phyloP scores from a whole-genome alignment of 2,888 invertebrate genomes.

The Pammene fasciana region DNA sequence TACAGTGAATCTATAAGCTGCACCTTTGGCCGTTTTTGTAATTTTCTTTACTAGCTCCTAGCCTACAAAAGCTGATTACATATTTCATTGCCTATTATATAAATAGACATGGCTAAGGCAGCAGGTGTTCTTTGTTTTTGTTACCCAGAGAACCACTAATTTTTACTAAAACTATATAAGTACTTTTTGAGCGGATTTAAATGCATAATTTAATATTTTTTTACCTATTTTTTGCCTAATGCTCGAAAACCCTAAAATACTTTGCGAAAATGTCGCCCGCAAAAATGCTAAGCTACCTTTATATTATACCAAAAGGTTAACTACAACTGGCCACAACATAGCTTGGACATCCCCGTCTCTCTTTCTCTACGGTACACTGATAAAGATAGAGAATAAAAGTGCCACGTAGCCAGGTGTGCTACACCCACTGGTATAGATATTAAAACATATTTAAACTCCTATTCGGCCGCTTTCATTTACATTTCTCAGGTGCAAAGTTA shows the following conservation, averaged over 20 bases:
- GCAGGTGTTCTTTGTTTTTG: too few species aligned
- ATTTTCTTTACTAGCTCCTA: too few species aligned
- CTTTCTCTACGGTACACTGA: background rate
- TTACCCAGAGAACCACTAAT: too few species aligned
- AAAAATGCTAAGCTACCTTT: constrained; percentile 1
- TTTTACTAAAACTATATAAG: too few species aligned
- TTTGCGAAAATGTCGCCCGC: constrained; percentile 10
- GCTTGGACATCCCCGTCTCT: background rate
- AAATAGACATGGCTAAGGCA: too few species aligned
- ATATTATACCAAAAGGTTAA: constrained; percentile 8
- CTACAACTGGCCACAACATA: constrained; percentile 2
- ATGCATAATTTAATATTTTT: too few species aligned
- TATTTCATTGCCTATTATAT: too few species aligned
- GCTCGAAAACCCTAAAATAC: constrained; percentile 6
- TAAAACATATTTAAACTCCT: constrained; percentile 26
- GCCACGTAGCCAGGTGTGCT: constrained; percentile 4
- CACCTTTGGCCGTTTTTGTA: too few species aligned
- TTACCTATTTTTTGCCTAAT: background rate
- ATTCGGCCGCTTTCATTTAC: constrained; percentile 21
- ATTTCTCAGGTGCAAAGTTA: constrained; percentile 22
- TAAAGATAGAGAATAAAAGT: background rate
- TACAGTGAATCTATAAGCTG: too few species aligned
- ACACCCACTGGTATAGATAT: constrained; percentile 3
- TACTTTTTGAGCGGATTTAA: too few species aligned
- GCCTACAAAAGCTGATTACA: too few species aligned